These are phyloP conservation scores for Caenorhabditis afra DNA, from an alignment of 2,888 invertebrate species.

Conservation along the genomic window DNA sequence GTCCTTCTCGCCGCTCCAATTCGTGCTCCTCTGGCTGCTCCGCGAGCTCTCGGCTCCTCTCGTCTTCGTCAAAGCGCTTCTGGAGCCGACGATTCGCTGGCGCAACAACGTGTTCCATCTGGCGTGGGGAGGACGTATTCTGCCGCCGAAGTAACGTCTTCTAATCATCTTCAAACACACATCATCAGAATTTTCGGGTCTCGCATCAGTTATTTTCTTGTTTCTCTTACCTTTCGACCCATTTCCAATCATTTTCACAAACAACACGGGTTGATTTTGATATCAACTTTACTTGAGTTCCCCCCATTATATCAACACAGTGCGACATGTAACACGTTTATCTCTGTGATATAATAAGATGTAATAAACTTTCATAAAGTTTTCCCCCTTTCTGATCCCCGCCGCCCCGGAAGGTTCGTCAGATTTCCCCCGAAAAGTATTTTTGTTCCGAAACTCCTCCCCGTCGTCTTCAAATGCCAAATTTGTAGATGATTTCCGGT, in stretches of 20 bases:
- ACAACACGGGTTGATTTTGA: no score
- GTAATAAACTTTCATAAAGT: no score
- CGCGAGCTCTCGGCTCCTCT: constrained; percentile 92
- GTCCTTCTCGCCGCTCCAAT: constrained; percentile 95
- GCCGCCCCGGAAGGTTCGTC: no score
- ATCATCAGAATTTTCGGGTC: background rate
- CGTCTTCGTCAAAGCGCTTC: constrained; percentile 90
- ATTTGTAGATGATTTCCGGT: constrained; percentile 38
- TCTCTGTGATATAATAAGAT: constrained; percentile 10
- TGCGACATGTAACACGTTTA: constrained; percentile 3
- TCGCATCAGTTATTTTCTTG: background rate
- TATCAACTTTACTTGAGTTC: no score
- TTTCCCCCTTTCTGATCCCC: background rate
- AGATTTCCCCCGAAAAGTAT: constrained; percentile 12
- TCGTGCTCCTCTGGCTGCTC: constrained; percentile 94
- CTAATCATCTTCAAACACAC: no score
- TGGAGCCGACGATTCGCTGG: constrained; percentile 93
- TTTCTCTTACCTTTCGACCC: background rate
- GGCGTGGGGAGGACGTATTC: constrained; percentile 89
- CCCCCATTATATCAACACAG: no score
- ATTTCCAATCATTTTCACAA: no score
- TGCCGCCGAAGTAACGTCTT: constrained; percentile 12
- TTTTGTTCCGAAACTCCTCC: constrained; percentile 3
- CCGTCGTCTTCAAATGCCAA: no score
- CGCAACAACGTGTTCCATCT: constrained; percentile 89